phyloP scores from a whole-genome alignment of 2,888 invertebrate genomes.

The Morpho achilles region DNA sequence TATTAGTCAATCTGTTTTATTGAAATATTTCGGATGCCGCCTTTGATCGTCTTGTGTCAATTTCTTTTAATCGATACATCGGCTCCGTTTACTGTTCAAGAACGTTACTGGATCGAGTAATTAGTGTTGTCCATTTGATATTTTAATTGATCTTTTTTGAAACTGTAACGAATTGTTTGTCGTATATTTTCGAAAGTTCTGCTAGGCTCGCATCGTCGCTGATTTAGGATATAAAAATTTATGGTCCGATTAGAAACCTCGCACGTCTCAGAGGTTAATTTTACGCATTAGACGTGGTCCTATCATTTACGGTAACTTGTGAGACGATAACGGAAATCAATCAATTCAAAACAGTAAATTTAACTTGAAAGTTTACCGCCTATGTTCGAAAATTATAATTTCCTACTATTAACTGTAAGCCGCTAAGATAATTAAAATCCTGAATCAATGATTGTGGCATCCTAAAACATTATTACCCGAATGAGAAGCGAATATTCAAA shows the following conservation, averaged over 20 bases:
- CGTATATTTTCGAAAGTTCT: conserved; percentile 23
- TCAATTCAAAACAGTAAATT: conserved; percentile 8
- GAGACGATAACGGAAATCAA: conserved; percentile 11
- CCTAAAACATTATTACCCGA: no score
- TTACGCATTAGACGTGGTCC: conserved; percentile 11
- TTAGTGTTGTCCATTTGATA: conserved; percentile 37
- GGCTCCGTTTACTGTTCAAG: conserved; percentile 40
- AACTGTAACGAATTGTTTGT: conserved; percentile 33
- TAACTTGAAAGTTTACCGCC: background rate
- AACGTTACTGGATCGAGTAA: conserved; percentile 48
- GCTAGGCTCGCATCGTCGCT: conserved; percentile 25
- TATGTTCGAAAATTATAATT: background rate
- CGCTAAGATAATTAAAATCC: no score
- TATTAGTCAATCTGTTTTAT: conserved; percentile 76
- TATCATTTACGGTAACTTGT: conserved; percentile 2
- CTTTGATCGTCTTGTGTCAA: conserved; percentile 67
- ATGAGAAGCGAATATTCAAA: no score
- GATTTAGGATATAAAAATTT: conserved; percentile 25
- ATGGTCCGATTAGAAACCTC: conserved; percentile 18
- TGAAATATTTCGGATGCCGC: conserved; percentile 58
- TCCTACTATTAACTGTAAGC: background rate
- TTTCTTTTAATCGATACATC: conserved; percentile 48
- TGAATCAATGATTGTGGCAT: no score
- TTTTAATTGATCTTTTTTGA: conserved; percentile 31
- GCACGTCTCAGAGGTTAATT: conserved; percentile 11